Conservation (phyloP, 2,113 vertebrate genomes). For the Edolisoma coerulescens region DNA sequence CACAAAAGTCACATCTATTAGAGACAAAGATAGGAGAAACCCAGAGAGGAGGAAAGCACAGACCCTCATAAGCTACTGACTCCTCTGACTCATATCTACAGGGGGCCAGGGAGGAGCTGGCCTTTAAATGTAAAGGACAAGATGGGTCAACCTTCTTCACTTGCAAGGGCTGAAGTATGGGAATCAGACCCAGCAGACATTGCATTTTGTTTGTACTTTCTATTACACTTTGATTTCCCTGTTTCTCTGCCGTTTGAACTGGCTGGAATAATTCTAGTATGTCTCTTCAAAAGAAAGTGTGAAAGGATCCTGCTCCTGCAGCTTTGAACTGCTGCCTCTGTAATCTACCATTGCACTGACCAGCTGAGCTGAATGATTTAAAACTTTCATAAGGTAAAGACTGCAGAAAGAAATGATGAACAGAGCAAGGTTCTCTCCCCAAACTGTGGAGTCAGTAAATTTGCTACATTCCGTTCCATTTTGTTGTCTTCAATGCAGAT, state of each 20-base stretch:
- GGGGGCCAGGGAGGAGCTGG: not conserved
- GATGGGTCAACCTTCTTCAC: not conserved
- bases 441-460: not conserved
- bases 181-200: not conserved
- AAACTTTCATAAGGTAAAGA: not conserved
- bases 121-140: not conserved
- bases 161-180: not conserved
- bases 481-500: not conserved
- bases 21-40: not conserved
- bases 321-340: constrained; percentile 7
- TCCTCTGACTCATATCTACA: not conserved
- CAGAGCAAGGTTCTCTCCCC: not conserved
- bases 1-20: not conserved
- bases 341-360: not conserved
- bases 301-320: not conserved
- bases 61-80: not conserved
- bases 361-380: not conserved
- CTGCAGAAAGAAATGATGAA: not conserved
- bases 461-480: not conserved
- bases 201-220: not conserved
- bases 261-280: not conserved
- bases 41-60: not conserved
- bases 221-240: not conserved
- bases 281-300: not conserved
- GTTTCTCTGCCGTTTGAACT: not conserved